These are phyloP conservation scores for Diplodus sargus DNA, from an alignment of 2,797 vertebrate species.

Conservation along the genomic window DNA sequence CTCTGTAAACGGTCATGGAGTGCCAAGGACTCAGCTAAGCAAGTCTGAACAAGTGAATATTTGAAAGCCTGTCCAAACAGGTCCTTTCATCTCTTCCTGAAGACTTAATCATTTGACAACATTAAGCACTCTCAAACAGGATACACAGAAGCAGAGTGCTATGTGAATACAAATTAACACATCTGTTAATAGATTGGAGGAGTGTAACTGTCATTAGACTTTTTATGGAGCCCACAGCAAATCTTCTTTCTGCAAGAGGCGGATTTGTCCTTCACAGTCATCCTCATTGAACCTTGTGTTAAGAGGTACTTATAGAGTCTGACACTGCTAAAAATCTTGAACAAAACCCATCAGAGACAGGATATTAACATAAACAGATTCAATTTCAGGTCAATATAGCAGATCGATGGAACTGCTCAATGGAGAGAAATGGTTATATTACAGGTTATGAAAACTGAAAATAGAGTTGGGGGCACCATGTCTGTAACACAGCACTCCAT, in stretches of 20 bases:
- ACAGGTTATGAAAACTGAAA: slow-evolving; percentile 61
- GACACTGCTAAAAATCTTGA: slow-evolving; percentile 43
- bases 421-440: slow-evolving; percentile 58
- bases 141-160: slow-evolving; percentile 53
- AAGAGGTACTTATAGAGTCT: slow-evolving; percentile 38
- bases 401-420: slow-evolving; percentile 61
- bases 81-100: slow-evolving; percentile 69
- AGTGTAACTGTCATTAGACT: slow-evolving; percentile 54
- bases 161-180: slow-evolving; percentile 74
- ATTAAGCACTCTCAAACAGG: slow-evolving; percentile 69
- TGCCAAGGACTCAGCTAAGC: slow-evolving; percentile 43
- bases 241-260: slow-evolving; percentile 27
- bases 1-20: slow-evolving; percentile 34
- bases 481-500: slow-evolving; percentile 46
- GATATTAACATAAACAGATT: slow-evolving; percentile 69
- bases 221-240: slow-evolving; percentile 36
- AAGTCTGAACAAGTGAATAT: slow-evolving; percentile 60
- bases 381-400: slow-evolving; percentile 65
- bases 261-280: slow-evolving; percentile 45
- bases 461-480: slow-evolving; percentile 42
- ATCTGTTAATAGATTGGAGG: slow-evolving; percentile 52
- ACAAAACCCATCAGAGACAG: slow-evolving; percentile 55
- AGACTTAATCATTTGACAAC: slow-evolving; percentile 76
- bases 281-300: slow-evolving; percentile 17
- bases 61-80: slow-evolving; percentile 69